Evolutionary conservation across 1,140 invertebrate species (phyloP), one percentile per base, ranked within the genome.

Genomic region (Zaprionus vittiger): DNA sequence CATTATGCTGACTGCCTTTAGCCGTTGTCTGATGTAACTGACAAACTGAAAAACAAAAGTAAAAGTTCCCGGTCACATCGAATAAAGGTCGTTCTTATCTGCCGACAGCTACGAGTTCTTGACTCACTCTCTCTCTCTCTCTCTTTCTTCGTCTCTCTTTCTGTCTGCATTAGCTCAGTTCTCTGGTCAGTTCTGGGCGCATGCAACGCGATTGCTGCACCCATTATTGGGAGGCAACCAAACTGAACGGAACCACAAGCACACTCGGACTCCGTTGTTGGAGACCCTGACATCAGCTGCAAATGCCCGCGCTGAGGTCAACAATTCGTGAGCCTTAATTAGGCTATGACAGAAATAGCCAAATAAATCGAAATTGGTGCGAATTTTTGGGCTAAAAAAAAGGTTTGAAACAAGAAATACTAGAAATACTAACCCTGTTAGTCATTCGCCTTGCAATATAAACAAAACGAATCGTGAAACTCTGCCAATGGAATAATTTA

Each of bases 61-160:
- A 76, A 72, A 72, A 76, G 73, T 76, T 26, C 44, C 49, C 49
- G 37, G 49, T 34, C 56, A 54, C 11, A 73, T 14, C 49, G n/a
- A 38, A 11, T 41, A 63, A 70, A 75, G 73, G 73, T 75, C 67
- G 73, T 71, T 63, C 52, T 70, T 75, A 75, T 75, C 73, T 75
- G 47, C 11, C 47, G 47, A 52, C 20, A 49, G 34, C 55, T 54
- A 52, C 73, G 37, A 62, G 65, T 63, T 57, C 54, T 47, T 47
- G 5, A 11, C 60, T 63, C 57, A 24, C 61, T 63, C 41, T 12
- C 26, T 63, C n/a, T 62, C 47, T 12, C 0, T 52, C 52, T 24
- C 24, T 28, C 14, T 55, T 1, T 14, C 14, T 24, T 2, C 3
- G 12, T n/a, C 26, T 26, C 24, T 24, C 26, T 31, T 14, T 28